Conservation (phyloP, 1,140 invertebrate genomes). For the Colletes latitarsis region DNA sequence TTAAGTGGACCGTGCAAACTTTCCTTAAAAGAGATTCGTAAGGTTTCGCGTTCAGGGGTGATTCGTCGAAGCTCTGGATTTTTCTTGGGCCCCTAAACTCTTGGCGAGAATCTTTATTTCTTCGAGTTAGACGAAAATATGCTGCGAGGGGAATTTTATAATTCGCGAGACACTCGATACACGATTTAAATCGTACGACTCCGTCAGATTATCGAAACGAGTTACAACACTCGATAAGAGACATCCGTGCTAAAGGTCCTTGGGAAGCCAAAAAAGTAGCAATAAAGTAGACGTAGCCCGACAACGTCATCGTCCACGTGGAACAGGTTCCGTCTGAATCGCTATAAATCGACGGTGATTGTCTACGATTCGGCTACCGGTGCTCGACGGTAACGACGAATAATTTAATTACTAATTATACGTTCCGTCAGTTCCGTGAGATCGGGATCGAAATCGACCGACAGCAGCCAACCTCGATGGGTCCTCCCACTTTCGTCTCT, state of each 20-base stretch:
- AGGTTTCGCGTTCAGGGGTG: no score
- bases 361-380: conserved; percentile 19
- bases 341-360: conserved; percentile 1
- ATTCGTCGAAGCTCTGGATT: no score
- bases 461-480: background rate
- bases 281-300: background rate
- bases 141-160: no score
- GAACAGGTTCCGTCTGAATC: conserved; percentile 13
- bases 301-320: conserved; percentile 11
- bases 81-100: no score
- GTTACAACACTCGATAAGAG: background rate
- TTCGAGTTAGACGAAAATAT: no score
- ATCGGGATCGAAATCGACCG: conserved; percentile 16
- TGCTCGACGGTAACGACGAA: background rate
- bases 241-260: background rate
- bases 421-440: conserved; percentile 22
- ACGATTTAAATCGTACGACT: background rate
- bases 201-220: background rate
- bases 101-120: no score
- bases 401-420: conserved; percentile 52
- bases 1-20: conserved; percentile 8
- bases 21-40: no score
- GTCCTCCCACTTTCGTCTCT: background rate
- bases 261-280: background rate
- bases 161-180: no score